Base-by-base conservation (phyloP, 2,113 vertebrate species). In the Terrapene triunguis region DNA sequence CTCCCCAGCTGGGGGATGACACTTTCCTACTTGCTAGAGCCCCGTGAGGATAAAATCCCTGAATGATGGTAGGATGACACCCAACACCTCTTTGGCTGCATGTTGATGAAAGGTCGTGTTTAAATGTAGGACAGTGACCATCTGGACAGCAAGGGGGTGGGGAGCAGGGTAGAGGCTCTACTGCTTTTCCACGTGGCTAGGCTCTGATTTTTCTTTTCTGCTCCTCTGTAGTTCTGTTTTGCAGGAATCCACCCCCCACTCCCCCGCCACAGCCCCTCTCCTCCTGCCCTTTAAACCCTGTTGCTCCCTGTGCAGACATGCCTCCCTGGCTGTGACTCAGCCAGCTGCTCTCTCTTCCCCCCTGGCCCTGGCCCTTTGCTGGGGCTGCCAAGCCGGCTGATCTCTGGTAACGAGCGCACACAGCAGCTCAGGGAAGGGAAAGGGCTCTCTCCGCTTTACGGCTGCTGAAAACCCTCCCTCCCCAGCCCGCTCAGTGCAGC, bases 401-500 rank as follows among this genome's bases (percentile, higher is more conserved):
- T 50, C 84, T 59, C 38, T 9, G 10, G 47, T 47, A 90, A 48
- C 79, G 79, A 50, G 92, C 83, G 32, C n/a, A 51, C n/a, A 80
- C 82, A 53, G 29, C 85, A 10, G 91, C 87, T 87, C 59, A 84
- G 96, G 88, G 83, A 69, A 89, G 82, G 85, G 51, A 51, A 29
- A 94, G 96, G 80, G 82, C 89, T 87, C 92, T 82, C 51, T 35
- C 95, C 95, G 93, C 97, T 98, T 98, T 97, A 96, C 97, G 98
- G 97, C 97, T 98, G 98, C 97, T 96, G 98, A 96, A 98, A 97
- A 96, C 92, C 88, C 91, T 92, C 69, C 69, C 69, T 74, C 42
- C 42, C 72, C n/a, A 27, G 72, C 72, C 42, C 3, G 72, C 72
- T 25, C 42, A 11, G 72, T 13, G 95, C 95, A 65, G 96, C 89